These are phyloP conservation scores for Bos taurus DNA, from an alignment of 2,113 vertebrate species.

Conservation along the genomic window ARS-UCD2.0 NC_037343.1:73728001-73728500, in stretches of 20 bases:
- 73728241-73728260: background rate
- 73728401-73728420: background rate
- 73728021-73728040: too few species aligned
- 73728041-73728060: too few species aligned
- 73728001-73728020: background rate
- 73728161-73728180: background rate
- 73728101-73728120: too few species aligned
- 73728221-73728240: background rate
- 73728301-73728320: background rate
- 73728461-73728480: constrained; percentile 94
- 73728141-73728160: background rate
- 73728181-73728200: background rate
- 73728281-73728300: background rate
- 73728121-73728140: background rate
- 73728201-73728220: background rate
- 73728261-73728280: background rate
- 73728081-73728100: too few species aligned
- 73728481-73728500: constrained; percentile 88
- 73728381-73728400: background rate
- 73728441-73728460: constrained; percentile 86
- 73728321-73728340: background rate
- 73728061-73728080: too few species aligned
- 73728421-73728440: too few species aligned
- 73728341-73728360: background rate
- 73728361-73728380: background rate